These are phyloP conservation scores for Pollicipes pollicipes DNA, from an alignment of 1,140 invertebrate species.

Conservation along the genomic window DNA sequence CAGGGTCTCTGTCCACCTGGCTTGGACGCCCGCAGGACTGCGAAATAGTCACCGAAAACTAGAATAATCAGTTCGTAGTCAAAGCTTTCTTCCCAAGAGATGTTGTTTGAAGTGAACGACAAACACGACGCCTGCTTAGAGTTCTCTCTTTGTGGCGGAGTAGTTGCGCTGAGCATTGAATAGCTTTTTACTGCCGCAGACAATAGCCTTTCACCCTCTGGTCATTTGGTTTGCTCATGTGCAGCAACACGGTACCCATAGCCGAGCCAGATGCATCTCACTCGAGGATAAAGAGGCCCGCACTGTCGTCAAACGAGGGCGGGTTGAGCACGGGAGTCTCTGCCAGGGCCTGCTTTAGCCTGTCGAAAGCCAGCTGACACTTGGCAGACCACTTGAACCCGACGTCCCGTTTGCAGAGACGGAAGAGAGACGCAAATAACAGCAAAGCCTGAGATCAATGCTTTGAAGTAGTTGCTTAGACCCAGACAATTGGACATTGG, in stretches of 20 bases:
- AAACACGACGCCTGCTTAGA: constrained; percentile 6
- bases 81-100: not conserved
- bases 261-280: not conserved
- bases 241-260: not conserved
- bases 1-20: not conserved
- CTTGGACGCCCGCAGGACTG: not conserved
- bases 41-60: not conserved
- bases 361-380: not conserved
- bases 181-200: no score
- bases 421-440: not conserved
- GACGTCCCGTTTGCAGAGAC: not conserved
- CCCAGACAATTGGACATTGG: not conserved
- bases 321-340: not conserved
- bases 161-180: constrained; percentile 6
- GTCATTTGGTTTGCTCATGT: no score
- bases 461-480: not conserved
- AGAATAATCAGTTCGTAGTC: constrained; percentile 3
- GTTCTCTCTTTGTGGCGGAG: not conserved
- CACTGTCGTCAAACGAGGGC: not conserved
- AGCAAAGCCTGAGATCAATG: not conserved
- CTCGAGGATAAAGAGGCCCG: not conserved
- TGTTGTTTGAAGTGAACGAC: not conserved
- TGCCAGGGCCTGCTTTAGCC: not conserved
- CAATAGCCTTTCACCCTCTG: no score
- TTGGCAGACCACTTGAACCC: not conserved